Percentiles rank a stretch among this genome's conserved stretches.
Evolutionary conservation across 2,888 invertebrate species (phyloP).

Genomic region (Enoplolaimus lenunculus): DNA sequence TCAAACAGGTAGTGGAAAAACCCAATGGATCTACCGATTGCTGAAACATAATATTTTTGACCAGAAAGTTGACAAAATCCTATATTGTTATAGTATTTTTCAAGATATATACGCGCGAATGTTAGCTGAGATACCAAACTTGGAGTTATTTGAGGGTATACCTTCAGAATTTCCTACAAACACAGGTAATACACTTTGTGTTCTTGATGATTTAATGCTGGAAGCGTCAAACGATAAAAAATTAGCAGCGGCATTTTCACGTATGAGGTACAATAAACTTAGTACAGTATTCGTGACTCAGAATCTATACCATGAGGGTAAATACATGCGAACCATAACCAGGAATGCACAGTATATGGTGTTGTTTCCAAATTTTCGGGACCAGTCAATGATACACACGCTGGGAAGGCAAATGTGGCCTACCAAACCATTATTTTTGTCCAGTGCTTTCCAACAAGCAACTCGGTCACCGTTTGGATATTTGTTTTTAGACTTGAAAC

Average conservation of each 20-base stretch:
- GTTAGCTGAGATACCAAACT: not conserved
- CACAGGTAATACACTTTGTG: not conserved
- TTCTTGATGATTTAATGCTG: slow-evolving; percentile 19
- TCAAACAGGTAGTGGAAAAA: not conserved
- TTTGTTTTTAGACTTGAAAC: slow-evolving; percentile 18
- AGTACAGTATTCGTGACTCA: slow-evolving; percentile 14
- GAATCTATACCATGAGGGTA: slow-evolving; percentile 12
- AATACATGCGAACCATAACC: slow-evolving; percentile 11
- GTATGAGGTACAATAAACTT: slow-evolving; percentile 11
- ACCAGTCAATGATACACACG: slow-evolving; percentile 6
- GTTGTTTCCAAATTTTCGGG: slow-evolving; percentile 17
- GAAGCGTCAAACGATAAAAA: slow-evolving; percentile 14
- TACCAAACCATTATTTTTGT: slow-evolving; percentile 4
- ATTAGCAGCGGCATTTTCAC: not conserved
- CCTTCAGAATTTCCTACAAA: slow-evolving; percentile 7
- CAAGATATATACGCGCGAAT: slow-evolving; percentile 1
- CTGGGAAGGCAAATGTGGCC: slow-evolving; percentile 16
- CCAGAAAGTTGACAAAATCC: slow-evolving; percentile 1
- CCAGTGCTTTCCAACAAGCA: slow-evolving; percentile 18
- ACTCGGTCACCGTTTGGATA: slow-evolving; percentile 17
- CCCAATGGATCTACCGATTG: not conserved
- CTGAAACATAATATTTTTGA: not conserved
- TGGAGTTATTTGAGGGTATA: slow-evolving; percentile 13
- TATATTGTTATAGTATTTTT: not conserved
- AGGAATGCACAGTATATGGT: slow-evolving; percentile 19